Conservation (phyloP, 2,888 invertebrate species). For the Stictocephala bisonia region DNA sequence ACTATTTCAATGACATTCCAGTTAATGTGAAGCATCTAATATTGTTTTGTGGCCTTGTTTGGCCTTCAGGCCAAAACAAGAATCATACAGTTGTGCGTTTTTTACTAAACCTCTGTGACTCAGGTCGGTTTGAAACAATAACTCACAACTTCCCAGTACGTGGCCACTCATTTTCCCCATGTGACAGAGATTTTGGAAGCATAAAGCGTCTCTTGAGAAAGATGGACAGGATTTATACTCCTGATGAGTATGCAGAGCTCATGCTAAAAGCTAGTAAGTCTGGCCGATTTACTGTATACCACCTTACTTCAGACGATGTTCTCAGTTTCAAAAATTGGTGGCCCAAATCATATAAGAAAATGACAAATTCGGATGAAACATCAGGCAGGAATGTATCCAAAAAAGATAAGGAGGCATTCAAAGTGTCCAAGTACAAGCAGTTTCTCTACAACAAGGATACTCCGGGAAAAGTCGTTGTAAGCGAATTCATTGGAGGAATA, state of each 20-base stretch:
- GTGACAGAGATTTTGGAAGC: conserved; percentile 34
- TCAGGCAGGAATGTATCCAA: conserved; percentile 30
- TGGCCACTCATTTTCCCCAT: conserved; percentile 40
- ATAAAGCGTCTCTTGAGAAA: conserved; percentile 32
- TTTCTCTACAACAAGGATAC: conserved; percentile 33
- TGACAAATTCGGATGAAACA: conserved; percentile 40
- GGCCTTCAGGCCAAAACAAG: conserved; percentile 53
- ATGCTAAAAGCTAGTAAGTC: conserved; percentile 37
- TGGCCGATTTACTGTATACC: conserved; percentile 30
- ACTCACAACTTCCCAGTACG: conserved; percentile 35
- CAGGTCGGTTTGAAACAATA: conserved; percentile 34
- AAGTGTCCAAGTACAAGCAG: conserved; percentile 35
- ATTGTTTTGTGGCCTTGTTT: conserved; percentile 51
- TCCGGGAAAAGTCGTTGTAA: conserved; percentile 21
- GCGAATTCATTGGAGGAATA: conserved; percentile 29
- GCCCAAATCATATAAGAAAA: conserved; percentile 34
- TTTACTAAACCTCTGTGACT: conserved; percentile 37
- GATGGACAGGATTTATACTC: conserved; percentile 38
- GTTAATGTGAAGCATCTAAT: conserved; percentile 45
- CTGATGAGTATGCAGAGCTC: conserved; percentile 18
- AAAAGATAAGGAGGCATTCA: conserved; percentile 32
- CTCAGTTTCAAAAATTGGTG: conserved; percentile 37
- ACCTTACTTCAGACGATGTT: conserved; percentile 29
- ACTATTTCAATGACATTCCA: conserved; percentile 45
- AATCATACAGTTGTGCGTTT: conserved; percentile 46